Base-by-base conservation (phyloP, 53 echinoderm and acorn worm species). In the Mesocentrotus franciscanus region DNA sequence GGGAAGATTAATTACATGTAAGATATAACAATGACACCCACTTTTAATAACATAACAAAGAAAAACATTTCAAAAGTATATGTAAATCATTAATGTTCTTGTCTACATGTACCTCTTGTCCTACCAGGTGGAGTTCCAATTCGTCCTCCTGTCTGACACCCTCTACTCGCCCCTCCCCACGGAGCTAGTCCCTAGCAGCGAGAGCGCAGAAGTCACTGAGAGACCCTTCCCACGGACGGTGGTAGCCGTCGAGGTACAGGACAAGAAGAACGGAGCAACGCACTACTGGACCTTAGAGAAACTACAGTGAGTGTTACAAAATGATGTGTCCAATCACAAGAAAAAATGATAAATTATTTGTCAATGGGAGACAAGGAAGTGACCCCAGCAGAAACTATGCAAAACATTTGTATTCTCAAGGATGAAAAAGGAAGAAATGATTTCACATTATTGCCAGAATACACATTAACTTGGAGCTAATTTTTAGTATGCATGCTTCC, bases 201-300 rank as follows among this genome's bases (percentile, higher is more conserved):
- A 98, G 17, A 96, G 97, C 56, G 79, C 75, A 29, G 96, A 97
- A 34, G 96, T 97, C 85, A 93, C 93, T 66, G 96, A 98, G 95
- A 94, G 97, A 36, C 98, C 98, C 33, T 98, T 99, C 95, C 99
- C 99, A 22, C 92, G 98, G 60, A 99, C 99, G 18, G 98, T 98
- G 70, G 99, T 99, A 20, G 99, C 99, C 39, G 95, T 98, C 20
- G 99, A 99, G 95, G 96, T 98, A 27, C 97, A 94, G 34, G 99
- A 98, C 95, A 98, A 98, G 94, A 99, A 99, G 96, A 99, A 99
- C 90, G 99, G 99, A 18, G 99, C 99, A 39, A 98, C 96, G 24
- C 98, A 98, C 96, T 98, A 97, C 90, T 98, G 99, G 99, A 97
- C 98, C 71, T 91, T 99, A 85, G 99, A 99, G 90, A 99, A 99